Conservation (phyloP, 2,797 vertebrate species). For the Xenopus petersii region DNA sequence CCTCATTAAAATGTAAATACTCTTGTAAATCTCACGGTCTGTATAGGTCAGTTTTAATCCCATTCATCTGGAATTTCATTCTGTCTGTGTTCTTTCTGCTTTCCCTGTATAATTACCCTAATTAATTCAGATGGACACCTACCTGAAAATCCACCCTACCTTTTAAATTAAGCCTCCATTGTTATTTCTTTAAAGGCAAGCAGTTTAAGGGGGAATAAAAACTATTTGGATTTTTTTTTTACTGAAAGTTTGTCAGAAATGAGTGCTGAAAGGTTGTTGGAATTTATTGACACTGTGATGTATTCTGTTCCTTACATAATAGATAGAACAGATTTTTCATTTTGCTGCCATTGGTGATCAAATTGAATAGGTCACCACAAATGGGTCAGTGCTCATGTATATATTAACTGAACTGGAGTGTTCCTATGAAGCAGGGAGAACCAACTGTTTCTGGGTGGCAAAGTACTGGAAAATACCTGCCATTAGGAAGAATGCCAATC, state of each 20-base stretch:
- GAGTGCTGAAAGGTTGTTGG: no score
- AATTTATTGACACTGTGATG: no score
- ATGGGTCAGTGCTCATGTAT: no score
- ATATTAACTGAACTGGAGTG: no score
- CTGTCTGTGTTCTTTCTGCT: constrained; percentile 16
- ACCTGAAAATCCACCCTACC: constrained; percentile 21
- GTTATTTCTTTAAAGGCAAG: constrained; percentile 13
- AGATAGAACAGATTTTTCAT: no score
- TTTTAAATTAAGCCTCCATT: constrained; percentile 29
- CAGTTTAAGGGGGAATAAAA: neutral
- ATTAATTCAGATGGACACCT: constrained; percentile 29
- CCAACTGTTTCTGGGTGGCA: no score
- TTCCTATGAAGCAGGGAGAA: no score
- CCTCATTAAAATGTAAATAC: constrained; percentile 29
- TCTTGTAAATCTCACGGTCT: constrained; percentile 6
- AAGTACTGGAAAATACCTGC: no score
- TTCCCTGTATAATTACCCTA: constrained; percentile 24
- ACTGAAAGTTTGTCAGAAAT: constrained; percentile 4
- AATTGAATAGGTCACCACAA: no score
- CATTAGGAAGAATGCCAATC: no score
- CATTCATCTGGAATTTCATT: constrained; percentile 19
- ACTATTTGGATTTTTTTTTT: neutral
- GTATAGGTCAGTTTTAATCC: constrained; percentile 30
- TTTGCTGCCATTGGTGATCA: no score
- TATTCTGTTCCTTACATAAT: no score